Conservation (phyloP, 2,113 vertebrate species). For the Elgaria multicarinata region DNA sequence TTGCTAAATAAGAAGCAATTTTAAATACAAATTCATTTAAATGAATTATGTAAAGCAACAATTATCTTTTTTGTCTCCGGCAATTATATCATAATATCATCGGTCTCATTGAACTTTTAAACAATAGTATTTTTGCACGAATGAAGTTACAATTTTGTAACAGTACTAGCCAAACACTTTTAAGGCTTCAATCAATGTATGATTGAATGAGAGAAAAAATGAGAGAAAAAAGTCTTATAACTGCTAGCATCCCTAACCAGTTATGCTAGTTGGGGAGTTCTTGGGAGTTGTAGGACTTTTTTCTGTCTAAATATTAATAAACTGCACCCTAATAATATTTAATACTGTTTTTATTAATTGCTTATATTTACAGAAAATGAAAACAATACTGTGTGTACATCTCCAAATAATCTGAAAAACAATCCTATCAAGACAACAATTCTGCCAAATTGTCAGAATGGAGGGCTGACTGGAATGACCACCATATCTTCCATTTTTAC, state of each 20-base stretch:
- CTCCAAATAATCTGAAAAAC: conserved; percentile 41
- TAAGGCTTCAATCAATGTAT: no score
- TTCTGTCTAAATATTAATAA: no score
- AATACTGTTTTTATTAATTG: conserved; percentile 26
- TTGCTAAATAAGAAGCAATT: neutral
- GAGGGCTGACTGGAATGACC: neutral
- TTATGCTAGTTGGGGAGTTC: no score
- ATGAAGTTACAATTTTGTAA: neutral
- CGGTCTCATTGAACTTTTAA: neutral
- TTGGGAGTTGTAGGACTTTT: no score
- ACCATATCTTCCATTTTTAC: conserved; percentile 27
- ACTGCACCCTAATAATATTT: neutral
- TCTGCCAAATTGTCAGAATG: conserved; percentile 56
- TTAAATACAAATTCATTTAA: neutral
- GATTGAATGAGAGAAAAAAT: no score
- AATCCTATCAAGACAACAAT: conserved; percentile 66
- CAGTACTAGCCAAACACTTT: neutral
- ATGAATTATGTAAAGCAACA: neutral
- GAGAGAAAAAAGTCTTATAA: no score
- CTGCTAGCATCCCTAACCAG: no score
- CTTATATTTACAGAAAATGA: conserved; percentile 74
- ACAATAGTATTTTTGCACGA: neutral
- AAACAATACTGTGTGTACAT: conserved; percentile 63
- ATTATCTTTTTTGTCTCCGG: neutral
- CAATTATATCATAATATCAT: neutral